Conservation (phyloP, 2,797 vertebrate species). For the Brachyrhaphis roseni region DNA sequence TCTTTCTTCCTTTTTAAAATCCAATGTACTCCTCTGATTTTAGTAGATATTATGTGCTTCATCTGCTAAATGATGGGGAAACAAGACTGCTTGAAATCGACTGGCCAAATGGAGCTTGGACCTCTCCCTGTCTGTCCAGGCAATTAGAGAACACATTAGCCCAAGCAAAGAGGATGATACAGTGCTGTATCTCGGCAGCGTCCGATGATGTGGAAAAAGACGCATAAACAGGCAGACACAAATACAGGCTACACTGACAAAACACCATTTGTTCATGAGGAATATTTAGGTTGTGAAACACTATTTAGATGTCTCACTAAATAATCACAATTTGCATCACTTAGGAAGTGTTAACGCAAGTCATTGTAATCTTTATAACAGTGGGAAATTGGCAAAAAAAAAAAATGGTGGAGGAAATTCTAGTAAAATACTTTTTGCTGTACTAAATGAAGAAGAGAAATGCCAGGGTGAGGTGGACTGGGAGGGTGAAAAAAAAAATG, state of each 20-base stretch:
- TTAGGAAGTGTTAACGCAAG: slow-evolving; percentile 4
- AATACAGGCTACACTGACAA: not conserved
- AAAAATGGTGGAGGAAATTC: slow-evolving; percentile 31
- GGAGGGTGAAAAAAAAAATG: slow-evolving; percentile 8
- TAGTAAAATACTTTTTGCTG: slow-evolving; percentile 17
- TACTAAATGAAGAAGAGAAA: slow-evolving; percentile 21
- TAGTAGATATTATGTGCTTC: slow-evolving; percentile 76
- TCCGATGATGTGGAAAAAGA: slow-evolving; percentile 35
- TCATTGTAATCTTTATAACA: slow-evolving; percentile 15
- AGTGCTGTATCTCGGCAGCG: slow-evolving; percentile 43
- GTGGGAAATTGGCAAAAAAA: slow-evolving; percentile 23
- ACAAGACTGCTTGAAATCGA: slow-evolving; percentile 70
- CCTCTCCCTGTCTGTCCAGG: slow-evolving; percentile 66
- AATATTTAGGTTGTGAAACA: not conserved
- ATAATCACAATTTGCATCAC: slow-evolving; percentile 1
- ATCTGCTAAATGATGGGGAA: slow-evolving; percentile 76
- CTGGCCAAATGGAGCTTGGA: slow-evolving; percentile 73
- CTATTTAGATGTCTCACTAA: not conserved
- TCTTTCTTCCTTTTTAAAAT: slow-evolving; percentile 2
- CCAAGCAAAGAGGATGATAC: slow-evolving; percentile 51
- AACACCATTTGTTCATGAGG: not conserved
- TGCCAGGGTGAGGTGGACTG: slow-evolving; percentile 14
- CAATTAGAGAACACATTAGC: slow-evolving; percentile 67
- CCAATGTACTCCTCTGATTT: slow-evolving; percentile 41
- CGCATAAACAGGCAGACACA: not conserved